Percentiles rank a stretch among this genome's conserved stretches.
phyloP scores from a whole-genome alignment of 1,140 invertebrate species.

The Drosophila albomicans region DNA sequence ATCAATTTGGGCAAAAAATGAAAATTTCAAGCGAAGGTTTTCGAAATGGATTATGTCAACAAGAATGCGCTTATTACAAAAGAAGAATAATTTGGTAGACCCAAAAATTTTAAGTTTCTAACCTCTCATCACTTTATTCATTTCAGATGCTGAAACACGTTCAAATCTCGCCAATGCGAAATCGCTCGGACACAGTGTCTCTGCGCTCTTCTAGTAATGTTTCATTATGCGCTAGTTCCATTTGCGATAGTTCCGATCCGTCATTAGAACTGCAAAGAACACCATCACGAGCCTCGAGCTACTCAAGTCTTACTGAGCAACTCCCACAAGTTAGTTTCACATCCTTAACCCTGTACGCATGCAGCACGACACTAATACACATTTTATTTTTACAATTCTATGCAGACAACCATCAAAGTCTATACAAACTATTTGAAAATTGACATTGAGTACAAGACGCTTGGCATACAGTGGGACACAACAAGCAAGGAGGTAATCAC shows the following conservation, averaged over 20 bases:
- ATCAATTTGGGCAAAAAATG: too few species aligned
- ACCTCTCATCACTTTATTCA: neutral
- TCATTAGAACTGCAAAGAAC: slow-evolving; percentile 85
- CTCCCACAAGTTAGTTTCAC: slow-evolving; percentile 85
- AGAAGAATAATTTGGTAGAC: too few species aligned
- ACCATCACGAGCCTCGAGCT: slow-evolving; percentile 87
- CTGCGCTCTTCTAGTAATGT: slow-evolving; percentile 90
- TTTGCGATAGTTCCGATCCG: slow-evolving; percentile 86
- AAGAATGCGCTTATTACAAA: too few species aligned
- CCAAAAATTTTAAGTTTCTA: neutral
- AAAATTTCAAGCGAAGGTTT: too few species aligned
- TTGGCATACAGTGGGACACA: slow-evolving; percentile 93
- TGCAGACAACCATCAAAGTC: slow-evolving; percentile 95
- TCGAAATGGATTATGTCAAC: too few species aligned
- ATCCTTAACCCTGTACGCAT: neutral
- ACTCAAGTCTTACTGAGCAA: slow-evolving; percentile 87
- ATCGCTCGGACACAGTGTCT: slow-evolving; percentile 92
- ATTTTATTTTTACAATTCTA: slow-evolving; percentile 41
- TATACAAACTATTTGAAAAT: slow-evolving; percentile 94
- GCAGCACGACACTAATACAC: neutral
- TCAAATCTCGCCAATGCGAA: slow-evolving; percentile 92
- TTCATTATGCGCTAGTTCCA: slow-evolving; percentile 86
- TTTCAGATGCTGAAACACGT: slow-evolving; percentile 95
- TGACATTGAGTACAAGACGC: slow-evolving; percentile 97
- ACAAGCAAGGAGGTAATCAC: slow-evolving; percentile 94